Base-by-base conservation (phyloP, 2,888 invertebrate species). In the Trissoscelio sp. region DNA sequence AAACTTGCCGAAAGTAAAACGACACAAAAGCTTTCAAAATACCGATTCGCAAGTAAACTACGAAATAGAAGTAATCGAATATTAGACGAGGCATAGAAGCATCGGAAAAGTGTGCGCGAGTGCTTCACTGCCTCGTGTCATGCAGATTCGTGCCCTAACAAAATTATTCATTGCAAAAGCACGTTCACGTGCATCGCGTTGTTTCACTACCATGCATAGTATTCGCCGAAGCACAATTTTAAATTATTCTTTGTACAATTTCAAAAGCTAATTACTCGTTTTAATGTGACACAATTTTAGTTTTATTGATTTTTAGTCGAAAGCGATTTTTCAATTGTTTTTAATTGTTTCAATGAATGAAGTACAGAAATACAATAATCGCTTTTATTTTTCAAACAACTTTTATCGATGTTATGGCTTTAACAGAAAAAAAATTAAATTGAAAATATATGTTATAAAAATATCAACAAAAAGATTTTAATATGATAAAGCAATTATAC, bases 11-110 rank as follows among this genome's bases (percentile, higher is more conserved):
- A 72, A 73, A 57, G 66, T 55, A 77, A 72, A 83, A 72, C 74
- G 53, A 77, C 64, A 73, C 72, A 78, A 73, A 78, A 82, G 78
- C 78, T 73, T 79, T 70, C 62, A 62, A 74, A 66, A 78, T 78
- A 82, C 70, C 74, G 81, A 78, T 79, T 75, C 79, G 79, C 78
- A 75, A 74, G 70, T 70, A 70, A 70, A 70, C 73, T 82, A 73
- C 53, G 48, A 62, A 58, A 75, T 48, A 69, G 62, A 80, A 39
- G 64, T 64, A 73, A 78, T 70, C 77, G 73, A 78, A 62, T 81
- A 77, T 67, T 72, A 77, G 72, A 81, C 73, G 69, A 81, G 67
- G 66, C 75, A 66, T 51, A 75, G 66, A 72, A 58, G 72, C 70
- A 75, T 75, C 48, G 70, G 62, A 75, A 53, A 72, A 81, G 75